Evolutionary conservation across 1,140 invertebrate species (phyloP).

Genomic region (Bilobella aurantiaca): DNA sequence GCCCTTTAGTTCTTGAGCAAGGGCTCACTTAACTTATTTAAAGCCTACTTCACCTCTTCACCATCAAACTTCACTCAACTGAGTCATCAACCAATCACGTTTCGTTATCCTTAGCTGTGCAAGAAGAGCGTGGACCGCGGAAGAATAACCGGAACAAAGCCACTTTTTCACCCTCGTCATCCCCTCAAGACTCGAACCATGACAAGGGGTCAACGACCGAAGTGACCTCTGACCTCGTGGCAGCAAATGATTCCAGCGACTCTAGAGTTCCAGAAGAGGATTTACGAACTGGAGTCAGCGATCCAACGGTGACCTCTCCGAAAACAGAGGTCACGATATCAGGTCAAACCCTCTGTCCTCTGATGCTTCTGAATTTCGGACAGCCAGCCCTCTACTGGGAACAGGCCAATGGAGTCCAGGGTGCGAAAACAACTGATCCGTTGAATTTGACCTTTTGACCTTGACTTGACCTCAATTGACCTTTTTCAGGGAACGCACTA

Average conservation of each 20-base stretch:
- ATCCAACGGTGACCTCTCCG: too few relatives aligned
- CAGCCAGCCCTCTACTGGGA: constrained; percentile 15
- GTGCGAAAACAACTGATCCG: background rate
- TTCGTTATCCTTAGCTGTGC: constrained; percentile 53
- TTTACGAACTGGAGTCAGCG: too few relatives aligned
- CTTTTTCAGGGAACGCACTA: constrained; percentile 21
- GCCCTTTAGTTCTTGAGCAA: too few relatives aligned
- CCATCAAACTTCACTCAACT: too few relatives aligned
- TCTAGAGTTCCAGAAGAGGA: too few relatives aligned
- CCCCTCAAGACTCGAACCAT: background rate
- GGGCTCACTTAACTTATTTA: too few relatives aligned
- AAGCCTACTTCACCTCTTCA: too few relatives aligned
- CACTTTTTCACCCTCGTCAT: constrained; percentile 3
- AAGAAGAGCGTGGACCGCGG: constrained; percentile 66
- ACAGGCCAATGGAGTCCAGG: constrained; percentile 20
- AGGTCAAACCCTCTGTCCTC: constrained; percentile 15
- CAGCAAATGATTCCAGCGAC: too few relatives aligned
- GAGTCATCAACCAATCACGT: too few relatives aligned
- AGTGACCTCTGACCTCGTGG: too few relatives aligned
- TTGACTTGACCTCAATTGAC: constrained; percentile 10
- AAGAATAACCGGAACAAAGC: constrained; percentile 40
- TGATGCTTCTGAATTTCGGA: constrained; percentile 15
- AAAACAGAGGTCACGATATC: too few relatives aligned
- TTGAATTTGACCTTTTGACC: background rate
- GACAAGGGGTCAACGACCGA: constrained; percentile 14